Percentiles rank a stretch among this genome's conserved stretches.
These are phyloP conservation scores for Melieria omissa DNA, from an alignment of 2,888 invertebrate species.

Conservation along the genomic window DNA sequence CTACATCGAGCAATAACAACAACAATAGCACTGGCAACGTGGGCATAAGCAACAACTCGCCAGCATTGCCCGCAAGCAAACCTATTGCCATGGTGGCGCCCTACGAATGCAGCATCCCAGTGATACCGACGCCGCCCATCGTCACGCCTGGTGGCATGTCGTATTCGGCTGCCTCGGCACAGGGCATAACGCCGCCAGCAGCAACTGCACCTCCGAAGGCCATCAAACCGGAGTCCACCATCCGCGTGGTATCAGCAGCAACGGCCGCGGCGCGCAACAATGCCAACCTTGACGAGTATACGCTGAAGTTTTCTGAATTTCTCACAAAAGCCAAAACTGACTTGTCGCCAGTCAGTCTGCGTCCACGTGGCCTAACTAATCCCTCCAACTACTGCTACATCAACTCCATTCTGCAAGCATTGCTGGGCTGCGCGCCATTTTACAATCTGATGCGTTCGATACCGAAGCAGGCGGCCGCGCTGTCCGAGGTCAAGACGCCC, in stretches of 20 bases:
- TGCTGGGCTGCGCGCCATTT: constrained; percentile 94
- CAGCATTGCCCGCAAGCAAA: constrained; percentile 66
- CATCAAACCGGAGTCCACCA: not conserved
- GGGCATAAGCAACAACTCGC: constrained; percentile 41
- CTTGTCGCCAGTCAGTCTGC: constrained; percentile 80
- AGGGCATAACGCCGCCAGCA: constrained; percentile 54
- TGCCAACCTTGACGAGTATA: constrained; percentile 62
- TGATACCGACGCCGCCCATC: constrained; percentile 51
- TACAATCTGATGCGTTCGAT: constrained; percentile 88
- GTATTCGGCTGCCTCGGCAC: constrained; percentile 66
- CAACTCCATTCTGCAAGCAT: constrained; percentile 92
- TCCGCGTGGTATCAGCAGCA: constrained; percentile 20
- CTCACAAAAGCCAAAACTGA: constrained; percentile 80
- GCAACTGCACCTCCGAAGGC: constrained; percentile 34
- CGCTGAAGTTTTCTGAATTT: constrained; percentile 74
- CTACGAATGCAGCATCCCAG: constrained; percentile 65
- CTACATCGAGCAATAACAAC: constrained; percentile 33
- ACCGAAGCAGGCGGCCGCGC: constrained; percentile 72
- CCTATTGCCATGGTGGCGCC: constrained; percentile 74
- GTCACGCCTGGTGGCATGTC: constrained; percentile 63
- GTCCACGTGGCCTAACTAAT: constrained; percentile 92
- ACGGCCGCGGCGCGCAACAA: constrained; percentile 28
- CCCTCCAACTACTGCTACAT: constrained; percentile 97
- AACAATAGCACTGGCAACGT: constrained; percentile 26
- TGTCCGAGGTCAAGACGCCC: constrained; percentile 77